phyloP scores from a whole-genome alignment of 2,797 vertebrate genomes.

The Sebastes flavidus region DNA sequence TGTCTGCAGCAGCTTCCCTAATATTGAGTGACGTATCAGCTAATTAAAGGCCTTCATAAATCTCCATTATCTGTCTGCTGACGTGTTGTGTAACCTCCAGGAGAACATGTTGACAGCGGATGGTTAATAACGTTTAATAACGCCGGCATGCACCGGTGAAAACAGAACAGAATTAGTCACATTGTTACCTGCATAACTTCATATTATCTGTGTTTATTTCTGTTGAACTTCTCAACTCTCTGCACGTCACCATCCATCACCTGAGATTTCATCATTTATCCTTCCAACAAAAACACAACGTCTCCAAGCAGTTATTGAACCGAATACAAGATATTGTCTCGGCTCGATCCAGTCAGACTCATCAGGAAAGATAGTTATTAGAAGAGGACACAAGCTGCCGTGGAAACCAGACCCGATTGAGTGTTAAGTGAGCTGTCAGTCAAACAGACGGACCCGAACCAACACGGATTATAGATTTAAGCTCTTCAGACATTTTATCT shows the following conservation, averaged over 20 bases:
- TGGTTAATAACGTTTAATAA: not conserved
- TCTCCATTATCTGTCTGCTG: conserved; percentile 2
- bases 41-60: not conserved
- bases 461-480: conserved; percentile 32
- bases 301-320: not conserved
- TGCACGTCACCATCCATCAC: not conserved
- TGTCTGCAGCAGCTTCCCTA: not conserved
- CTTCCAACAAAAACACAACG: not conserved
- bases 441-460: conserved; percentile 12
- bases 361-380: not conserved
- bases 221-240: not conserved
- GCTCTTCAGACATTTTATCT: conserved; percentile 33
- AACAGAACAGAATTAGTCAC: not conserved
- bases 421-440: not conserved
- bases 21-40: not conserved
- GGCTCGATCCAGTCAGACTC: not conserved
- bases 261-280: not conserved
- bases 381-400: not conserved
- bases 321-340: not conserved
- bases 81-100: not conserved
- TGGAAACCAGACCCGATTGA: not conserved
- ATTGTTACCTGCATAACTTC: not conserved
- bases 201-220: not conserved
- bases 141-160: not conserved
- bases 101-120: not conserved